Evolutionary conservation across 2,113 vertebrate genomes (phyloP).

Genomic region (Xerus inauris): DNA sequence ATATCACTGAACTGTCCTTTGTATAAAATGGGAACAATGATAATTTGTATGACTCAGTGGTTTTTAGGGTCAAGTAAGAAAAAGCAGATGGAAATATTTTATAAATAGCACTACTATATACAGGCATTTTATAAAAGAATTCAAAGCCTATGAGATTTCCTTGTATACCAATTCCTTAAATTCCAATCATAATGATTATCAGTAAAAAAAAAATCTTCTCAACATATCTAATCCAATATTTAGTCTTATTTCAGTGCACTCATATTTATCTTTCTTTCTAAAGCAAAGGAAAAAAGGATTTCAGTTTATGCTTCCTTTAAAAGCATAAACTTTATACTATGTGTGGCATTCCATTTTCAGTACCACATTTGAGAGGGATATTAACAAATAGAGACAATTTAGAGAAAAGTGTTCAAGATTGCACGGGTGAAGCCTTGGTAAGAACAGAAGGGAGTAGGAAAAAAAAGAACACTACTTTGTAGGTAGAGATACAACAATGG

Average conservation of each 20-base stretch:
- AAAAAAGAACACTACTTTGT: background rate
- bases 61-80: background rate
- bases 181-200: background rate
- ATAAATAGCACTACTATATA: background rate
- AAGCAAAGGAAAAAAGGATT: background rate
- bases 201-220: background rate
- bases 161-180: background rate
- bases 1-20: background rate
- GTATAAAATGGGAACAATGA: background rate
- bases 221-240: background rate
- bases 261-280: conserved; percentile 20
- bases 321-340: background rate
- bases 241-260: conserved; percentile 2
- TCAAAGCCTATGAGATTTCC: background rate
- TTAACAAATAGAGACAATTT: background rate
- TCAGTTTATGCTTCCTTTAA: background rate
- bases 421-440: background rate
- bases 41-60: background rate
- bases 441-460: background rate
- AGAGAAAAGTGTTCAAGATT: background rate
- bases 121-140: background rate
- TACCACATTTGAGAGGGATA: background rate
- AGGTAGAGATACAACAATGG: background rate
- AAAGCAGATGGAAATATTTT: background rate
- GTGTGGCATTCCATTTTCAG: background rate